Evolutionary conservation across 53 echinoderm and acorn worm species (phyloP).

Genomic region (Astropecten irregularis): DNA sequence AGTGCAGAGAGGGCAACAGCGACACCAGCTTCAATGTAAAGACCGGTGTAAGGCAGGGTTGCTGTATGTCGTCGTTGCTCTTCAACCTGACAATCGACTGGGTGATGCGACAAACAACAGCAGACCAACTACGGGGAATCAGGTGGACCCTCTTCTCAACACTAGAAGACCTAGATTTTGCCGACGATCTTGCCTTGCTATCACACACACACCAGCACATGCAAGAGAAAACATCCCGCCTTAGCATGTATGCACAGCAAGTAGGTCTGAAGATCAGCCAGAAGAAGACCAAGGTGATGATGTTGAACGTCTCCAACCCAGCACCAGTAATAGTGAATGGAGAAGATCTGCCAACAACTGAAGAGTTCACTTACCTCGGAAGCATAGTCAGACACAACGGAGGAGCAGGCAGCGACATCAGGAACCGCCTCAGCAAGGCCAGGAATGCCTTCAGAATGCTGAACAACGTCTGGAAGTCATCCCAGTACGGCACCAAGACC

Average conservation of each 20-base stretch:
- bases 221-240: slow-evolving; percentile 44
- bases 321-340: no score
- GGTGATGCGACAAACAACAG: slow-evolving; percentile 47
- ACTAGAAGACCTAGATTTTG: slow-evolving; percentile 37
- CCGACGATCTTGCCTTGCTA: slow-evolving; percentile 29
- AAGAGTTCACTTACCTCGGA: slow-evolving; percentile 30
- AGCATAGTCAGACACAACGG: slow-evolving; percentile 25
- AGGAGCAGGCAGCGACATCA: slow-evolving; percentile 2
- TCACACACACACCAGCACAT: slow-evolving; percentile 33
- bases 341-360: no score
- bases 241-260: slow-evolving; percentile 40
- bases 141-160: slow-evolving; percentile 49
- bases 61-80: slow-evolving; percentile 32
- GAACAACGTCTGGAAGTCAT: background rate
- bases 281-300: no score
- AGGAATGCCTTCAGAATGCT: background rate
- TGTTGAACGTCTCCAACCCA: no score
- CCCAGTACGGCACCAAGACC: slow-evolving; percentile 4
- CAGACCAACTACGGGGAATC: slow-evolving; percentile 14
- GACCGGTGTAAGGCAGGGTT: slow-evolving; percentile 37
- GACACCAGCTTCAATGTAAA: slow-evolving; percentile 11
- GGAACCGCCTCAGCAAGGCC: slow-evolving; percentile 6
- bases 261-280: slow-evolving; percentile 49
- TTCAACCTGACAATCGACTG: slow-evolving; percentile 56
- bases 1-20: slow-evolving; percentile 16